Conservation (phyloP, 1,140 invertebrate genomes). For the Drosophila arawakana region DNA sequence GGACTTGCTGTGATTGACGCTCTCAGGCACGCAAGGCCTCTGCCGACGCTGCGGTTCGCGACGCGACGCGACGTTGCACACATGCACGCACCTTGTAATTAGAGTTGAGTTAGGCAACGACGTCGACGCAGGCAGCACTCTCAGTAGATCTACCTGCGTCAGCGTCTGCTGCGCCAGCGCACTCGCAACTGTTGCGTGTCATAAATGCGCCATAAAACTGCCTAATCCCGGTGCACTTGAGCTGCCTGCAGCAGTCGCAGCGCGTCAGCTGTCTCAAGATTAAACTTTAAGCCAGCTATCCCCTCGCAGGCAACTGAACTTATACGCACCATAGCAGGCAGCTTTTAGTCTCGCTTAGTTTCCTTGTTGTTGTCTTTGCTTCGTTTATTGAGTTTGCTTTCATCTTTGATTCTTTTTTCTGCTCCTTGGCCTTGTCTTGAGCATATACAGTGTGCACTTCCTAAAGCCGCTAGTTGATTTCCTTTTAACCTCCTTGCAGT, state of each 20-base stretch:
- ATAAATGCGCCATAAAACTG: constrained; percentile 71
- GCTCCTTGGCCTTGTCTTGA: constrained; percentile 33
- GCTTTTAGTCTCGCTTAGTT: constrained; percentile 24
- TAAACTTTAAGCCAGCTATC: constrained; percentile 17
- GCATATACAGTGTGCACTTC: constrained; percentile 13
- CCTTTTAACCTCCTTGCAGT: too few relatives aligned
- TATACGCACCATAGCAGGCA: not conserved
- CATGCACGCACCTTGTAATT: constrained; percentile 54
- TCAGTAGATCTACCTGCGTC: constrained; percentile 42
- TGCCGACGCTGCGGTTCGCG: constrained; percentile 1
- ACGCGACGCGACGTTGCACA: constrained; percentile 7
- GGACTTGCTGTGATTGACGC: constrained; percentile 70
- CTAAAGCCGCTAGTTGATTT: not conserved
- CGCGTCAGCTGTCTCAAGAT: constrained; percentile 63
- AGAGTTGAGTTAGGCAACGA: constrained; percentile 44
- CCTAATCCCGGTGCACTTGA: constrained; percentile 56
- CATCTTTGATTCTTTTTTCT: not conserved
- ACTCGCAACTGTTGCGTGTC: constrained; percentile 59
- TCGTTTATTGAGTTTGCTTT: constrained; percentile 9
- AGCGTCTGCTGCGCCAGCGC: constrained; percentile 14
- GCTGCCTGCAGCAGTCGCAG: constrained; percentile 38
- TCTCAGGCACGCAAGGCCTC: constrained; percentile 59
- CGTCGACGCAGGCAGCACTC: constrained; percentile 20
- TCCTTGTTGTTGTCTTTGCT: not conserved
- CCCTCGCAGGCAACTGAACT: not conserved